A percentile compares a stretch with the other conserved stretches of the same genome.
phyloP scores from a whole-genome alignment of 2,797 vertebrate species.

The Acanthurus tractus region DNA sequence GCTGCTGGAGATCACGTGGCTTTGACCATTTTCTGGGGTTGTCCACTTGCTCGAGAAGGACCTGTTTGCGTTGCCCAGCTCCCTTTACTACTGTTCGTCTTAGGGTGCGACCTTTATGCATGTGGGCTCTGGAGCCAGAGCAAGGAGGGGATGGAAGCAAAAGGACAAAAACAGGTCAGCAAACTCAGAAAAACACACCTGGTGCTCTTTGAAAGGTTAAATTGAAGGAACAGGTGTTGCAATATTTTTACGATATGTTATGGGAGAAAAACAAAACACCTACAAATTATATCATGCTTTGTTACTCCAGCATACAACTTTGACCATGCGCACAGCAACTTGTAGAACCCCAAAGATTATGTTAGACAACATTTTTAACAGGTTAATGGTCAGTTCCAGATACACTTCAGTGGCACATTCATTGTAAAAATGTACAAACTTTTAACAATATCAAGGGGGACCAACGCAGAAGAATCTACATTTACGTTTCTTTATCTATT shows the following conservation, averaged over 20 bases:
- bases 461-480: neutral
- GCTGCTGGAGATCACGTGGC: constrained; percentile 87
- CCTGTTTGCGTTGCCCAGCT: constrained; percentile 80
- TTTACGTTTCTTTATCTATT: neutral
- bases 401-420: neutral
- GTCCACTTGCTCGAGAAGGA: constrained; percentile 88
- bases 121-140: constrained; percentile 69
- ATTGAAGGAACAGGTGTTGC: neutral
- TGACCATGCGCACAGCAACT: neutral
- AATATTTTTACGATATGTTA: neutral
- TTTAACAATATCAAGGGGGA: neutral
- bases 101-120: constrained; percentile 72
- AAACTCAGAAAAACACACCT: neutral
- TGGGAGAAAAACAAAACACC: neutral
- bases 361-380: neutral
- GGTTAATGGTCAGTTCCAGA: neutral
- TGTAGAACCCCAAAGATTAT: constrained; percentile 2
- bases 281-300: constrained; percentile 18
- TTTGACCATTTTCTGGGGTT: constrained; percentile 83
- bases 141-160: neutral
- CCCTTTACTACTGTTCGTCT: constrained; percentile 91
- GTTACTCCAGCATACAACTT: constrained; percentile 24
- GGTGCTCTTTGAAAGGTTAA: neutral
- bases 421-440: neutral
- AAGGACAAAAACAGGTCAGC: constrained; percentile 15